Conservation (phyloP, 2,888 invertebrate genomes). For the Gastracanthus pulcherrimus region DNA sequence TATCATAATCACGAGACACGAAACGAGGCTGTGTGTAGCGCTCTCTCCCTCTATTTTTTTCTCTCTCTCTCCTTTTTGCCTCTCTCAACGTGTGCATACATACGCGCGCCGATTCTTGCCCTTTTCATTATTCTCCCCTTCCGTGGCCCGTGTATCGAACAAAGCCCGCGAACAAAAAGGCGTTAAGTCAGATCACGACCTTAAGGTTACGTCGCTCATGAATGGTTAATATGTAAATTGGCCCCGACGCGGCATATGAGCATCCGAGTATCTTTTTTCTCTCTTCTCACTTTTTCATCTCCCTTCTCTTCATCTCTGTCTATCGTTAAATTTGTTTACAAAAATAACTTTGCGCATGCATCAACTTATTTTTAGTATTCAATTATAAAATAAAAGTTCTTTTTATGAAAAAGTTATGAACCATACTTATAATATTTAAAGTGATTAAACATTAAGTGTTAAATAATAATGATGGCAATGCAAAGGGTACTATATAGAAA, state of each 20-base stretch:
- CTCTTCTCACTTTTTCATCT: neutral
- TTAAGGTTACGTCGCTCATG: constrained; percentile 61
- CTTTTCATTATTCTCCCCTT: constrained; percentile 50
- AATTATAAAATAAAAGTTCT: no score
- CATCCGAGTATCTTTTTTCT: constrained; percentile 16
- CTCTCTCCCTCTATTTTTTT: neutral
- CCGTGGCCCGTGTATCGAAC: constrained; percentile 12
- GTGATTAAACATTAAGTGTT: no score
- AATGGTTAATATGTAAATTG: constrained; percentile 74
- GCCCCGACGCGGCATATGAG: constrained; percentile 27
- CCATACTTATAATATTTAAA: no score
- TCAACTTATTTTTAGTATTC: no score
- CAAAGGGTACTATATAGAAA: no score
- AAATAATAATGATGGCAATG: no score
- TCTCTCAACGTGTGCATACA: neutral
- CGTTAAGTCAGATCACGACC: constrained; percentile 74
- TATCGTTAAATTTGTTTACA: no score
- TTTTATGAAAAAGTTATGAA: no score
- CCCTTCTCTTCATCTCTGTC: neutral
- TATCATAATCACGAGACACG: constrained; percentile 45
- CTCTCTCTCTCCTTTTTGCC: neutral
- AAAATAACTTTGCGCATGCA: no score
- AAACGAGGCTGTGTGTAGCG: constrained; percentile 19
- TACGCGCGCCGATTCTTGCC: constrained; percentile 27
- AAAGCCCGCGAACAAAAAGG: constrained; percentile 68